These are phyloP conservation scores for Varanus komodoensis DNA, from an alignment of 2,113 vertebrate species.

Conservation along the genomic window DNA sequence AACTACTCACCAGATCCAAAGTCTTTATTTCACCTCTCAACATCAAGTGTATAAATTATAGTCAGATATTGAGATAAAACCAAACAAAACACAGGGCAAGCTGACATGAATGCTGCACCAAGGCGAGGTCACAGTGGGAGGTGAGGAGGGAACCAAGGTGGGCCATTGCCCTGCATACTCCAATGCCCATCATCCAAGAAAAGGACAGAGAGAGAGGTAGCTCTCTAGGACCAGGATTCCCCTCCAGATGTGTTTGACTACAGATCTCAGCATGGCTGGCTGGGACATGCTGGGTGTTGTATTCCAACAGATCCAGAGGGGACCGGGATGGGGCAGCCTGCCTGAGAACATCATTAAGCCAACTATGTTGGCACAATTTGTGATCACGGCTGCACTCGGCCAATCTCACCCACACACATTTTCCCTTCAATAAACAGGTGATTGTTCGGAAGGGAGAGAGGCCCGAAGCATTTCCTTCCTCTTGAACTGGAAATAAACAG, in stretches of 20 bases:
- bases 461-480: no score
- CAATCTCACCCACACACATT: not conserved
- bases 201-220: not conserved
- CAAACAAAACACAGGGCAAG: not conserved
- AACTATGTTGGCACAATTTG: not conserved
- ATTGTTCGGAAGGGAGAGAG: not conserved
- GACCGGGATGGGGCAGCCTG: not conserved
- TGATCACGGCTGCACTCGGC: not conserved
- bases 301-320: no score
- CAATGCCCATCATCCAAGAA: not conserved
- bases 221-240: not conserved
- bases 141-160: not conserved
- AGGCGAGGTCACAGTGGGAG: not conserved
- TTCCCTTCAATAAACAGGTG: not conserved
- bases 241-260: no score
- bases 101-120: not conserved
- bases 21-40: no score
- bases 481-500: not conserved
- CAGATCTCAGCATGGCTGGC: no score
- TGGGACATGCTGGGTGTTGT: no score
- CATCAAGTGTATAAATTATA: not conserved
- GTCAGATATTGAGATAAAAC: no score
- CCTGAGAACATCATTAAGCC: not conserved
- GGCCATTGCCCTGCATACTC: not conserved
- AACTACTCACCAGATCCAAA: not conserved